Evolutionary conservation across 1,140 invertebrate genomes (phyloP), one percentile per base, ranked within the genome.

Genomic region (Microplitis demolitor): DNA sequence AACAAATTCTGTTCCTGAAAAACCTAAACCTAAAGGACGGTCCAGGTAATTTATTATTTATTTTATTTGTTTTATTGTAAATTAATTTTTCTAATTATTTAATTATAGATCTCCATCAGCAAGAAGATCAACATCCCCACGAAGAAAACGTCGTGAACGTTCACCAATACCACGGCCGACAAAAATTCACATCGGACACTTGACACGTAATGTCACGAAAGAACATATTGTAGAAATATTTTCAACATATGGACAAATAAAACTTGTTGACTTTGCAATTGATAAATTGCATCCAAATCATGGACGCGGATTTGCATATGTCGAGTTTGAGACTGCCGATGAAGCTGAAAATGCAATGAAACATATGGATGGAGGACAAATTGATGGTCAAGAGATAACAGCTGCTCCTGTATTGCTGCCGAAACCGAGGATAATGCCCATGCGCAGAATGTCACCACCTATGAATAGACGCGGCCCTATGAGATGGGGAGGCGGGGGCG

Each of bases 261-360:
- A 97, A 85, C 89, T 91, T 82, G 91, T 98, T 0, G 97, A 99
- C 78, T 94, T 98, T 79, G 93, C 95, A 0, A 89, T 91, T 67
- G 97, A 99, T 78, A 91, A 96, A 73, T 88, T 93, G 51, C 96
- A 98, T 86, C 90, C 92, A 0, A 92, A 95, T 82, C 90, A 96
- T 75, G 93, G 94, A 31, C 90, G 94, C 34, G 96, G 97, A 13
- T 96, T 96, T 88, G 96, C 95, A 5, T 99, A 98, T 85, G 93
- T 99, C 5, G 97, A 99, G 80, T 99, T 95, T 87, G 93, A 92
- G 76, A 97, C 92, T 71, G 88, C 96, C 1, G 97, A 98, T 79
- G 97, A 98, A 87, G 97, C 97, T 39, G 97, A 98, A 86, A 97
- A 97, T 88, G 98, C 98, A 0, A 96, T 99, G 92, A 99, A 98